These are phyloP conservation scores for Cabera pusaria DNA, from an alignment of 2,888 invertebrate species.

Conservation along the genomic window DNA sequence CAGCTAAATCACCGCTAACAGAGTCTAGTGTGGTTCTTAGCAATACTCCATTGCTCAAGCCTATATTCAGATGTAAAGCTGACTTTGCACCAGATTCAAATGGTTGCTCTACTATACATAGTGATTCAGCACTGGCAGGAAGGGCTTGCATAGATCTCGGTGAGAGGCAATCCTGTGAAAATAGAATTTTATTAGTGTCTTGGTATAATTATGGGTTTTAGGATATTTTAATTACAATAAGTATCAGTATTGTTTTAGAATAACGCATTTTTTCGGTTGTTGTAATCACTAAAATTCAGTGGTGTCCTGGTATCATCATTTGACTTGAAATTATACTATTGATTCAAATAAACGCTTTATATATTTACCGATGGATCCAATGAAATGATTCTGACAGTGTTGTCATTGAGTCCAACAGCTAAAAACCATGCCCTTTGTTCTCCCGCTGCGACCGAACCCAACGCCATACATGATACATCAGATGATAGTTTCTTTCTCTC, in stretches of 20 bases:
- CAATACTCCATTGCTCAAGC: constrained; percentile 97
- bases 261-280: constrained; percentile 78
- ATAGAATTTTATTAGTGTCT: too few species aligned
- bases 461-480: constrained; percentile 99
- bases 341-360: neutral
- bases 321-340: constrained; percentile 1
- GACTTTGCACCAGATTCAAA: constrained; percentile 87
- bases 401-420: constrained; percentile 97
- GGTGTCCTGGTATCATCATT: constrained; percentile 83
- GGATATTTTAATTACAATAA: too few species aligned
- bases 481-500: constrained; percentile 98
- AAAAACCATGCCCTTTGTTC: constrained; percentile 98
- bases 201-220: too few species aligned
- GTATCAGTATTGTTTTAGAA: constrained; percentile 66
- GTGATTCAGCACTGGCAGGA: constrained; percentile 97
- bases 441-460: constrained; percentile 97
- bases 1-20: constrained; percentile 97
- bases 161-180: constrained; percentile 92
- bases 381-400: constrained; percentile 98
- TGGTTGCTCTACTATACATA: constrained; percentile 96
- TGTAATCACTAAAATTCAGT: constrained; percentile 77
- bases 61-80: constrained; percentile 96
- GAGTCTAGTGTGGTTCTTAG: constrained; percentile 97
- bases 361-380: constrained; percentile 92
- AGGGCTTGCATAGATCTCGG: constrained; percentile 98